These are phyloP conservation scores for Latheticus oryzae DNA, from an alignment of 2,888 invertebrate genomes.

Conservation along the genomic window DNA sequence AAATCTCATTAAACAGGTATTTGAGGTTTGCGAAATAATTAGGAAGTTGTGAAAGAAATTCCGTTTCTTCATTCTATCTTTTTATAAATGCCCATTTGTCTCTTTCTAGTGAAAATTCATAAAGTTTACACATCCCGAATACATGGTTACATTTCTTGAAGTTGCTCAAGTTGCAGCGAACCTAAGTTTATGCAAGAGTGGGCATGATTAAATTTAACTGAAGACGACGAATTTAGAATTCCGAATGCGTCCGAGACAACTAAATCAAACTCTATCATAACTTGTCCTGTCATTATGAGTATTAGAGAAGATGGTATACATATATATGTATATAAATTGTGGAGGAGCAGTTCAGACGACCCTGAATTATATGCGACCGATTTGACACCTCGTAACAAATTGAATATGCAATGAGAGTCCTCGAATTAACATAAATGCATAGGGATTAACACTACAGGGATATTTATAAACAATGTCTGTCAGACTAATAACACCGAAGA, in stretches of 20 bases:
- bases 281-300: slow-evolving; percentile 35
- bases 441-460: slow-evolving; percentile 50
- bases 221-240: slow-evolving; percentile 34
- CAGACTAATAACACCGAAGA: slow-evolving; percentile 7
- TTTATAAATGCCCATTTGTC: slow-evolving; percentile 6
- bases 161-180: slow-evolving; percentile 35
- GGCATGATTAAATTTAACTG: slow-evolving; percentile 48
- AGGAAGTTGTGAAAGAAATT: slow-evolving; percentile 43
- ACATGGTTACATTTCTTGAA: slow-evolving; percentile 34
- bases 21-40: slow-evolving; percentile 36
- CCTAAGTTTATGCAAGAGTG: slow-evolving; percentile 44
- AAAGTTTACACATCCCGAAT: slow-evolving; percentile 32
- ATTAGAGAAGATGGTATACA: slow-evolving; percentile 28
- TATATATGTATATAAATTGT: too few relatives aligned
- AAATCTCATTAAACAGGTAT: slow-evolving; percentile 48
- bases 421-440: slow-evolving; percentile 55
- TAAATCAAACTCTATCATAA: slow-evolving; percentile 34
- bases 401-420: slow-evolving; percentile 53
- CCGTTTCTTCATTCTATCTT: slow-evolving; percentile 14
- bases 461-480: slow-evolving; percentile 48
- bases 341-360: slow-evolving; percentile 32
- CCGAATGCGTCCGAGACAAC: slow-evolving; percentile 27
- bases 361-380: slow-evolving; percentile 50
- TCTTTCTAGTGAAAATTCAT: slow-evolving; percentile 23
- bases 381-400: slow-evolving; percentile 50